These are phyloP conservation scores for Enchytraeus crypticus DNA, from an alignment of 2,888 invertebrate species.

Conservation along the genomic window DNA sequence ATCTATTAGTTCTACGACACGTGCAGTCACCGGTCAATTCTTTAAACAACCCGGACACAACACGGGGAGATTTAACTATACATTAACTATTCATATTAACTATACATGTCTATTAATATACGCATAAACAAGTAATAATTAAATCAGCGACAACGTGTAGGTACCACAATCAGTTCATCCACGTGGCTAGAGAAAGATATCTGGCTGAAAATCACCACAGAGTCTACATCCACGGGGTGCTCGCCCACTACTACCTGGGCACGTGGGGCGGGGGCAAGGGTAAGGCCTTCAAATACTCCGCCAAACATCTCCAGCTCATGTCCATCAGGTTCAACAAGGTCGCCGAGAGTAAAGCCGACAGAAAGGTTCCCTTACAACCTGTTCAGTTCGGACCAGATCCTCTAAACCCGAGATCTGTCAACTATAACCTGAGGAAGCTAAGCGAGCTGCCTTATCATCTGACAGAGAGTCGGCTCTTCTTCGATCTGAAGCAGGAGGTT, in stretches of 20 bases:
- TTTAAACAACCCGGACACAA: too few species aligned
- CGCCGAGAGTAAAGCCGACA: slow-evolving; percentile 30
- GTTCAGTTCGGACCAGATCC: slow-evolving; percentile 27
- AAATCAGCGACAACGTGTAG: too few species aligned
- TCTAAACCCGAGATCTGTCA: slow-evolving; percentile 5
- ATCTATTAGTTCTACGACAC: too few species aligned
- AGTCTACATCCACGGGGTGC: slow-evolving; percentile 30
- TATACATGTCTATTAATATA: too few species aligned
- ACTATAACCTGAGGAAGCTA: slow-evolving; percentile 39
- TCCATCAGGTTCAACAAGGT: slow-evolving; percentile 21
- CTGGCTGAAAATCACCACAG: slow-evolving; percentile 14
- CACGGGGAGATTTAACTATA: too few species aligned
- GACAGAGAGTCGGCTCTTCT: slow-evolving; percentile 52
- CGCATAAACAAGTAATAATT: too few species aligned
- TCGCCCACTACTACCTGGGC: slow-evolving; percentile 41
- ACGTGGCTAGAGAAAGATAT: slow-evolving; percentile 25
- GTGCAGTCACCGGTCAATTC: too few species aligned
- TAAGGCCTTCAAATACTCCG: slow-evolving; percentile 32
- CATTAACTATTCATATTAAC: too few species aligned
- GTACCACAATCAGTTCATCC: slow-evolving; percentile 30
- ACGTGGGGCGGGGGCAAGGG: slow-evolving; percentile 35
- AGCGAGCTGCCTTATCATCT: slow-evolving; percentile 39
- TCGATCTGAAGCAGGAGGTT: slow-evolving; percentile 80
- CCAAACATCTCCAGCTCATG: slow-evolving; percentile 11
- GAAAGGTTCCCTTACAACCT: slow-evolving; percentile 39